Conservation (phyloP, 1,140 invertebrate genomes). For the Triops cancriformis region DNA sequence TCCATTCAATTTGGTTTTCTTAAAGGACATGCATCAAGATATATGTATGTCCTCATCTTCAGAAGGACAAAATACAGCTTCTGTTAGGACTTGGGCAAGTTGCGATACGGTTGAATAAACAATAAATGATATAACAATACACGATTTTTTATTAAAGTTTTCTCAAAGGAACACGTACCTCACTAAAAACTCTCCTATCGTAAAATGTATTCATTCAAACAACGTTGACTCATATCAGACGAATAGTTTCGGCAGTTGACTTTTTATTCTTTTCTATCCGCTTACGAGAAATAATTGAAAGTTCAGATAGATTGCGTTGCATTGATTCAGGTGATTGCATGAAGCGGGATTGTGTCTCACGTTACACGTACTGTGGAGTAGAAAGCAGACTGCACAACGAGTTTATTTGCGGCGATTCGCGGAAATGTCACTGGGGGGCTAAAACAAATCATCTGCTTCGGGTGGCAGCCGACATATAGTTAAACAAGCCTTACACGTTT, state of each 20-base stretch:
- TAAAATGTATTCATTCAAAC: not conserved
- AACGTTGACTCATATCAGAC: not conserved
- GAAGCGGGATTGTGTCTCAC: no score
- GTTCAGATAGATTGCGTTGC: no score
- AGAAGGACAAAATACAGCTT: not conserved
- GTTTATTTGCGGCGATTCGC: not conserved
- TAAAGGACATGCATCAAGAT: not conserved
- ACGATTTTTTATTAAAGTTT: no score
- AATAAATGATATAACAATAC: no score
- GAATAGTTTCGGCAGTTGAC: not conserved
- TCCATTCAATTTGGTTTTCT: not conserved
- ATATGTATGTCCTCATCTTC: not conserved
- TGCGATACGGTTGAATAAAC: no score
- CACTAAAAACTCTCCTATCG: not conserved
- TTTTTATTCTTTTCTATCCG: not conserved
- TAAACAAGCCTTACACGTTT: not conserved
- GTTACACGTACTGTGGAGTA: no score
- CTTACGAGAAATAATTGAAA: no score
- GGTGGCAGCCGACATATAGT: not conserved
- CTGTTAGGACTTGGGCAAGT: no score
- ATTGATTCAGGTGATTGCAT: no score
- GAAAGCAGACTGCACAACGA: no score
- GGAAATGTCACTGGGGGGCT: not conserved
- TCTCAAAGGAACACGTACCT: no score
- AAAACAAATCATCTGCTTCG: not conserved